Conservation (phyloP, 2,797 vertebrate species). For the Liasis olivaceus region DNA sequence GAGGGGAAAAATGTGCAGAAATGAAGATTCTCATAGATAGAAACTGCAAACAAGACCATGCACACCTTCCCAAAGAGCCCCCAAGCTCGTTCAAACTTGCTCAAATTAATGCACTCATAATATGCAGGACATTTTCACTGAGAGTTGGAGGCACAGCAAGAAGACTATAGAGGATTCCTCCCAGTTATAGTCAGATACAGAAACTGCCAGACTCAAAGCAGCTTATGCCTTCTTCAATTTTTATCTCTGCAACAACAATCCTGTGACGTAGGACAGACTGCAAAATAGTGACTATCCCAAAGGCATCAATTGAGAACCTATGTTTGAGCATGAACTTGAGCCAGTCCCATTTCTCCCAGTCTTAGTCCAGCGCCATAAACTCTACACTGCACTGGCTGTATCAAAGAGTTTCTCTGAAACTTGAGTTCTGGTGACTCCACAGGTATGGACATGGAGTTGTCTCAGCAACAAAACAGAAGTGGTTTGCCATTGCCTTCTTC, state of each 20-base stretch:
- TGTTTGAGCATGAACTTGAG: not conserved
- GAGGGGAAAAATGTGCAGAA: not conserved
- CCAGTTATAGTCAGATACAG: not conserved
- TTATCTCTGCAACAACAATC: not conserved
- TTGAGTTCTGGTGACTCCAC: not conserved
- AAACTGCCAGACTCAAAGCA: not conserved
- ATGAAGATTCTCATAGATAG: not conserved
- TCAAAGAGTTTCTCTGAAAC: not conserved
- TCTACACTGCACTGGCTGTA: not conserved
- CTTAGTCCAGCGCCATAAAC: not conserved
- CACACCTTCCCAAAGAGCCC: not conserved
- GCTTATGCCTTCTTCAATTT: not conserved
- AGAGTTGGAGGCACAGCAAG: not conserved
- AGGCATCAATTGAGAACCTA: not conserved
- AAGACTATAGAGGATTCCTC: not conserved
- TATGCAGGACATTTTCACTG: not conserved
- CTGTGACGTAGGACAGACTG: not conserved
- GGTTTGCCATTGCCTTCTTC: not conserved
- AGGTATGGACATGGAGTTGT: not conserved
- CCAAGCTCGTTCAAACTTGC: not conserved
- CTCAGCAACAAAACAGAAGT: not conserved
- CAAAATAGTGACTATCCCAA: not conserved
- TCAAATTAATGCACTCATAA: not conserved
- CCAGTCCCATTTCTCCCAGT: not conserved
- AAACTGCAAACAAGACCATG: not conserved